These are phyloP conservation scores for Ammospiza nelsoni DNA, from an alignment of 2,113 vertebrate species.

Conservation along the genomic window DNA sequence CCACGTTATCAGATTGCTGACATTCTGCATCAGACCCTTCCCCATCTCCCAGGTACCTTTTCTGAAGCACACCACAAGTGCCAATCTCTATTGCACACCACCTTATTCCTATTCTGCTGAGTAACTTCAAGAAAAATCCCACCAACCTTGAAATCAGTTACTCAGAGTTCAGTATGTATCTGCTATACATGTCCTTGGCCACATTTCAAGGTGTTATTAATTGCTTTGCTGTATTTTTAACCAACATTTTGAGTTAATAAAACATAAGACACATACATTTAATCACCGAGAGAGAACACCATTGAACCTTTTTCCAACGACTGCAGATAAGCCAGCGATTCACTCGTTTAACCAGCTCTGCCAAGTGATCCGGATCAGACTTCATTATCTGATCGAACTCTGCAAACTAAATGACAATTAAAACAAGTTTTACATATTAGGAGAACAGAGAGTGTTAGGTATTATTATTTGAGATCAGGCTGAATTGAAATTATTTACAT, in stretches of 20 bases:
- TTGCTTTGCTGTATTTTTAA: neutral
- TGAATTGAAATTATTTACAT: neutral
- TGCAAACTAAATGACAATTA: conserved; percentile 83
- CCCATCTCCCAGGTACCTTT: neutral
- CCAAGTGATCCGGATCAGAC: conserved; percentile 96
- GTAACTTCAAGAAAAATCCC: neutral
- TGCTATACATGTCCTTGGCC: neutral
- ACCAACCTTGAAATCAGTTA: neutral
- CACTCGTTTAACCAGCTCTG: conserved; percentile 91
- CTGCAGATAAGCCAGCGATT: conserved; percentile 97
- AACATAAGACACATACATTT: conserved; percentile 83
- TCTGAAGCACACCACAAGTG: neutral
- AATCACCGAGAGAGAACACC: conserved; percentile 93
- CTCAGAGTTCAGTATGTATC: neutral
- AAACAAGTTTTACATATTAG: neutral
- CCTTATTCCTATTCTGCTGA: neutral
- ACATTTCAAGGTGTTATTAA: neutral
- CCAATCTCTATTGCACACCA: neutral
- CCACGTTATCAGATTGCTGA: neutral
- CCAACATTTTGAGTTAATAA: neutral
- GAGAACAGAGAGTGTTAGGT: neutral
- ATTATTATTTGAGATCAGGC: neutral
- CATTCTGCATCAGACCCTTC: neutral
- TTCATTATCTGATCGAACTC: conserved; percentile 99
- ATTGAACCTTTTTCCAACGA: conserved; percentile 98